Evolutionary conservation across 2,113 vertebrate species (phyloP), one percentile per base, ranked within the genome.

Genomic region (Chloebia gouldiae): DNA sequence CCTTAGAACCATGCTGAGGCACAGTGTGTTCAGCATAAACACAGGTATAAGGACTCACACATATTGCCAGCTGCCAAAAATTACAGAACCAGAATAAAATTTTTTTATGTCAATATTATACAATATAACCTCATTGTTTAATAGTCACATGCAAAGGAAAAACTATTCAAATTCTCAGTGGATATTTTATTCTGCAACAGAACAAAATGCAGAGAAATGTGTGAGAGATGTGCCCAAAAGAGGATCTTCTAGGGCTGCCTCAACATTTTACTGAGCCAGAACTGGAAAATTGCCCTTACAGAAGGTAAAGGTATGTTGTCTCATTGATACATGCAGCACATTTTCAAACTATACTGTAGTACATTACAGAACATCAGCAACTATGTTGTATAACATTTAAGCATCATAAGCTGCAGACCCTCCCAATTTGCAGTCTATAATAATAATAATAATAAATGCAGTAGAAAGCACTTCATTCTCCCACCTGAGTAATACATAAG

Each of bases 401-500:
- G 16, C 3, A 9, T n/a, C 39, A 25, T 39, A 70, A 85, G 28
- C 25, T 77, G 18, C 16, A 93, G 33, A 56, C 18, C 4, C 15
- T 93, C 18, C 24, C 5, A 7, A 54, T 47, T 35, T 83, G 4
- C 9, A 20, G 16, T 27, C 11, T 11, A 28, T 45, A 70, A 40
- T 28, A 89, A 28, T 45, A 70, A 40, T 28, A 89, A 42, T 22
- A 91, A 45, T 30, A 63, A 91, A 69, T 33, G 11, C 9, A 54
- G 13, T 40, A 72, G 37, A 69, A 81, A 87, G 22, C 4, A 49
- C 5, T 81, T 66, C 4, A 44, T 54, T 64, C 17, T 85, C 45
- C 18, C 0, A 0, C 47, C 19, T 81, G 44, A 64, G 25, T 53
- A 78, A 78, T 59, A 30, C 3, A 7, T 21, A 68, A 37, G 7